Evolutionary conservation across 2,113 vertebrate species (phyloP).

Genomic region (Ancistrus triradiatus): DNA sequence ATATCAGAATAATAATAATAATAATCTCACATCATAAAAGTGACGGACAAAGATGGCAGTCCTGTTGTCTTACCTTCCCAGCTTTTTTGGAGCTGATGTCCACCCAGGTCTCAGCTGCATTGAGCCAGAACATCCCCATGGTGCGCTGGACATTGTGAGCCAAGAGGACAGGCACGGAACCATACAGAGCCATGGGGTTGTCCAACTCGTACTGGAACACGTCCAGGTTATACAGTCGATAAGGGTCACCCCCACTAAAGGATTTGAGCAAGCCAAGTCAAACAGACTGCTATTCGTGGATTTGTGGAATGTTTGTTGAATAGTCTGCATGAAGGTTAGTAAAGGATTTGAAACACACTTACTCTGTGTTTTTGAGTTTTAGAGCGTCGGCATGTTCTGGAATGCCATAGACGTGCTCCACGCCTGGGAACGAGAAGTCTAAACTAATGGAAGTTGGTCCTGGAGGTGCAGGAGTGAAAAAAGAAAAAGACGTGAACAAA

Average conservation of each 20-base stretch:
- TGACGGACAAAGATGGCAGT: no score
- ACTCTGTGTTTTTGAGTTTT: conserved; percentile 85
- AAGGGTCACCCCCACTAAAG: conserved; percentile 82
- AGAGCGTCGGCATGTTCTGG: conserved; percentile 86
- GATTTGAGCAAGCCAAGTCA: conserved; percentile 19
- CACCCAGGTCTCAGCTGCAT: conserved; percentile 93
- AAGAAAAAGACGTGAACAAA: not conserved
- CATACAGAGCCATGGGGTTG: conserved; percentile 89
- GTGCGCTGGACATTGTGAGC: conserved; percentile 78
- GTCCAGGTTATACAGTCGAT: conserved; percentile 88
- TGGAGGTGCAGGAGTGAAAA: conserved; percentile 44
- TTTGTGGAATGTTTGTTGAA: no score
- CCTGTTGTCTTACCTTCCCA: conserved; percentile 85
- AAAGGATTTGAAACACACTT: conserved; percentile 53
- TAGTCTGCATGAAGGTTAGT: not conserved
- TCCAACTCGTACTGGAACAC: conserved; percentile 92
- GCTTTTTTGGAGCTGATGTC: conserved; percentile 88
- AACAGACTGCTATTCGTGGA: no score
- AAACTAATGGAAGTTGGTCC: conserved; percentile 84
- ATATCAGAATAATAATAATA: no score
- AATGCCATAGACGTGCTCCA: conserved; percentile 90
- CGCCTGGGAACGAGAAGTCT: conserved; percentile 86
- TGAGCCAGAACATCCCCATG: conserved; percentile 88
- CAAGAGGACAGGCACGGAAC: conserved; percentile 82
- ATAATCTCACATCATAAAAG: no score